Evolutionary conservation across 2,888 invertebrate species (phyloP).

Genomic region (Candidula unifasciata): DNA sequence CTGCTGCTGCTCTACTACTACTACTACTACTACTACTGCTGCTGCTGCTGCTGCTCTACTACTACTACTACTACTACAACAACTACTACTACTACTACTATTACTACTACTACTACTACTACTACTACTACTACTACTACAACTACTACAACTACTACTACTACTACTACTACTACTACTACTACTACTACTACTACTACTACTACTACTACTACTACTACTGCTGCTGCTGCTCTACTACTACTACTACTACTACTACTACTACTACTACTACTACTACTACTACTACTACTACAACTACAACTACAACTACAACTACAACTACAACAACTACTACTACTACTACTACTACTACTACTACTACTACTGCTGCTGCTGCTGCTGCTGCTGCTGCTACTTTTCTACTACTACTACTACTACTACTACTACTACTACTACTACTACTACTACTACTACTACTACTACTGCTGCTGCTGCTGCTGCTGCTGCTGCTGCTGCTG

Average conservation of each 20-base stretch:
- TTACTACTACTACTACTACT: not conserved
- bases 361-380: not conserved
- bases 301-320: not conserved
- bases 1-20: too few species aligned
- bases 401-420: slow-evolving; percentile 25
- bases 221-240: not conserved
- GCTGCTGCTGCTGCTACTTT: not conserved
- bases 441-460: slow-evolving; percentile 18
- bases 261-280: not conserved
- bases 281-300: slow-evolving; percentile 2
- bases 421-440: slow-evolving; percentile 16
- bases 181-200: not conserved
- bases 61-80: slow-evolving; percentile 12
- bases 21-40: not conserved
- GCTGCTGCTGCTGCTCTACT: slow-evolving; percentile 4
- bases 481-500: too few species aligned
- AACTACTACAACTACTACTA: too few species aligned
- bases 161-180: not conserved
- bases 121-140: too few species aligned
- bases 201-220: not conserved
- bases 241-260: slow-evolving; percentile 19
- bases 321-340: too few species aligned
- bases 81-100: slow-evolving; percentile 14
- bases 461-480: not conserved
- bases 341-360: too few species aligned